Evolutionary conservation across 1,140 invertebrate species (phyloP), one percentile per base, ranked within the genome.

Genomic region (Panulirus ornatus): DNA sequence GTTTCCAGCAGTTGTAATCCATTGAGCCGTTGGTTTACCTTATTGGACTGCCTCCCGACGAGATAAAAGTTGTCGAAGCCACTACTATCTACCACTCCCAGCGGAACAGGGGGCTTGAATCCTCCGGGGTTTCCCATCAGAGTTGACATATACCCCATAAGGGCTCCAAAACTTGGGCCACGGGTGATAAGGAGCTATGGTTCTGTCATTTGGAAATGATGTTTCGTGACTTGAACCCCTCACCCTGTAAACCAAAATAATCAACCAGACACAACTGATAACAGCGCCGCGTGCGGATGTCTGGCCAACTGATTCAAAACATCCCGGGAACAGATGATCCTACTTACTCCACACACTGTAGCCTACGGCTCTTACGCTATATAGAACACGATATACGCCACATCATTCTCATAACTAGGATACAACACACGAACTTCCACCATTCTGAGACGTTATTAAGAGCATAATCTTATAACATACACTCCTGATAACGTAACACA

Each of bases 181-280:
- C 27, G 30, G 8, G 6, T 30, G 5, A 22, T 19, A 19, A 3
- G 2, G 3, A 30, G n/a, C n/a, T 66, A 30, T 8, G 22, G 34
- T 63, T 63, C 63, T 42, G 51, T 63, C 81, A 83, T 34, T n/a
- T 19, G 3, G 14, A 34, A 38, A 40, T 83, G 19, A 11, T 83
- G 66, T 66, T 51, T 66, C 81, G 14, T n/a, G 51, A 83, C 38
- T 11, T 8, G 19, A 9, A 9, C n/a, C 54, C 11, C 58, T 63
- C 34, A 83, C 58, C 30, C 51, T 54, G 27, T 38, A 0, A 58
- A 83, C 81, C 58, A 83, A 63, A 82, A 82, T 82, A 83, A 83
- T 83, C 54, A 83, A 63, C 54, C 81, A 83, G 81, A 83, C 81
- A 83, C n/a, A 40, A 83, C 36, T 83, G 81, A 40, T 30, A 40